A percentile compares a stretch with the other conserved stretches of the same genome.
These are phyloP conservation scores for Monochamus alternatus DNA, from an alignment of 2,888 invertebrate species.

Conservation along the genomic window DNA sequence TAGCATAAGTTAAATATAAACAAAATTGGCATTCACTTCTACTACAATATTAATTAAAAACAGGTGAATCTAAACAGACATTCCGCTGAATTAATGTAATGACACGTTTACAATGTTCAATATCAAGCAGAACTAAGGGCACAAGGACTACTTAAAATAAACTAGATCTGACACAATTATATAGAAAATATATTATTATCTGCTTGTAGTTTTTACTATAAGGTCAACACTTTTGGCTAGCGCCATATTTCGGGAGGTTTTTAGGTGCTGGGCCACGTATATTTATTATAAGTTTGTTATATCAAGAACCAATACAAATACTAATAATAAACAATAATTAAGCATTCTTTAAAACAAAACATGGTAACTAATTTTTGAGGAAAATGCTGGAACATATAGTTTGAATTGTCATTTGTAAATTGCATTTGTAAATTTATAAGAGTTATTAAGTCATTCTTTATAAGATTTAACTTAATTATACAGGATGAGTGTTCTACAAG, in stretches of 20 bases:
- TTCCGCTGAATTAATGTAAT: slow-evolving; percentile 39
- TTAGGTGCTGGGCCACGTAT: too few relatives aligned
- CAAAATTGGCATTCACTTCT: slow-evolving; percentile 54
- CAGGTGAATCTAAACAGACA: slow-evolving; percentile 55
- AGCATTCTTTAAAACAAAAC: too few relatives aligned
- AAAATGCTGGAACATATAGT: too few relatives aligned
- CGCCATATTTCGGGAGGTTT: neutral
- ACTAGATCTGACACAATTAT: neutral
- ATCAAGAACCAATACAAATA: too few relatives aligned
- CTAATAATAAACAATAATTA: too few relatives aligned
- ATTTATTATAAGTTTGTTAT: too few relatives aligned
- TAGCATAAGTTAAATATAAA: slow-evolving; percentile 47
- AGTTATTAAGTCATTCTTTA: too few relatives aligned
- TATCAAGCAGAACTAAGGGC: slow-evolving; percentile 48
- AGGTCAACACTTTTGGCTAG: neutral
- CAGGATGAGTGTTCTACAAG: too few relatives aligned
- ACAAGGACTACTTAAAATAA: slow-evolving; percentile 46
- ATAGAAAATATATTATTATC: neutral
- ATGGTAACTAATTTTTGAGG: too few relatives aligned
- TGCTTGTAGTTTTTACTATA: neutral
- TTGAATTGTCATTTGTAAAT: too few relatives aligned
- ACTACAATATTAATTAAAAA: slow-evolving; percentile 59
- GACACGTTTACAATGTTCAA: slow-evolving; percentile 42
- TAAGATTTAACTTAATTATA: too few relatives aligned
- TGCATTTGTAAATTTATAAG: too few relatives aligned